Base-by-base conservation (phyloP, 2,113 vertebrate genomes). In the Leptosomus discolor region DNA sequence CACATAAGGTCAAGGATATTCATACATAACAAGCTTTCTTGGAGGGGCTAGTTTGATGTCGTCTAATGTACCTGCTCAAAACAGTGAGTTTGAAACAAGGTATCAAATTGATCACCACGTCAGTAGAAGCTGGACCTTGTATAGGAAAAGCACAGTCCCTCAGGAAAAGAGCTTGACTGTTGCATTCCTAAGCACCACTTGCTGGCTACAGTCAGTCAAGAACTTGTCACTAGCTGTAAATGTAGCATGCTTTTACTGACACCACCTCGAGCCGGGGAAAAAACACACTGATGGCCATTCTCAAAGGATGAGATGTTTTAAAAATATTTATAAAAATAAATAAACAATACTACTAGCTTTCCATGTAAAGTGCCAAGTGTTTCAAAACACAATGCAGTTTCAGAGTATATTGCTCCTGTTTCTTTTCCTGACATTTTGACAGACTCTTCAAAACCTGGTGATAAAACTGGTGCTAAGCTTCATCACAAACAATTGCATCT, bases 321-420 rank as follows among this genome's bases (percentile, higher is more conserved):
- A 87, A 95, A 95, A 96, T 60, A 77, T 65, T 87, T 83, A 69
- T 65, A 64, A 93, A 76, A 87, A 65, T 65, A 97, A 95, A 95
- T 74, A 96, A 93, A 96, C 67, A 92, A 87, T 48, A 73, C 37
- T 29, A 63, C 79, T 61, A 79, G 20, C 69, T 94, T 94, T 91
- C 65, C 86, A 92, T 81, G 53, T 46, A 89, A 97, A 97, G 69
- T 88, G 78, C 85, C 88, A 94, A 89, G 73, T 34, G 57, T 94
- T 95, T 95, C 97, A 82, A 94, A 91, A 94, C 68, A 48, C 82
- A 97, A 95, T 63, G 81, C 26, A 69, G 90, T 94, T 92, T 76
- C 30, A 58, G 56, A 82, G 77, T 34, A 43, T 19, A 85, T 12
- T 76, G 36, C 45, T 89, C 64, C 68, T 77, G 45, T 54, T 97